Evolutionary conservation across 92 coral and sea anemone species (phyloP).

Genomic region (Epizoanthus illoricatus): DNA sequence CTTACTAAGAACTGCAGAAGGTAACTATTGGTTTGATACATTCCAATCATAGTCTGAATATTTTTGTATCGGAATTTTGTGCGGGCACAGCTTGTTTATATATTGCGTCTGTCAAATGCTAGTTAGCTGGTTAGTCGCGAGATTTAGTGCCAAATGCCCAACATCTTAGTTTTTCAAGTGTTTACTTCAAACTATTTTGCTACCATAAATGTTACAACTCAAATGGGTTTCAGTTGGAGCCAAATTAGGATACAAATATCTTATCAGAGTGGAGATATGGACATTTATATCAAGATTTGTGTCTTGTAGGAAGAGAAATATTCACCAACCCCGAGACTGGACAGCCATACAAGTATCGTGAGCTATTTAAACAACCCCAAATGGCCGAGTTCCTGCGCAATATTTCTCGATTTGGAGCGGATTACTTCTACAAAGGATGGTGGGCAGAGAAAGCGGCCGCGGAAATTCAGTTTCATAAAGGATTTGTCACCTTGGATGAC

Average conservation of each 20-base stretch:
- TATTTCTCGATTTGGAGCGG: slow-evolving; percentile 55
- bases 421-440: slow-evolving; percentile 72
- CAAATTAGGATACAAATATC: too few relatives aligned
- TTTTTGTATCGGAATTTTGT: too few relatives aligned
- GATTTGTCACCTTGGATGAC: slow-evolving; percentile 69
- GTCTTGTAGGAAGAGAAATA: slow-evolving; percentile 55
- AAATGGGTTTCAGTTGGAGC: too few relatives aligned
- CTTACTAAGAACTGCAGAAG: slow-evolving; percentile 76
- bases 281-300: background rate
- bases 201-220: too few relatives aligned
- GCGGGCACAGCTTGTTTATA: too few relatives aligned
- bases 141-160: too few relatives aligned
- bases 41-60: too few relatives aligned
- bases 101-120: too few relatives aligned
- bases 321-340: slow-evolving; percentile 88
- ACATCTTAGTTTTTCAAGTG: too few relatives aligned
- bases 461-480: slow-evolving; percentile 55
- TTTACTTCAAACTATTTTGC: too few relatives aligned
- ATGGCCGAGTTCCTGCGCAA: slow-evolving; percentile 75
- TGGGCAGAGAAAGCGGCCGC: slow-evolving; percentile 71
- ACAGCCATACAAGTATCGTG: slow-evolving; percentile 66
- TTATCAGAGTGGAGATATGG: too few relatives aligned
- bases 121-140: too few relatives aligned
- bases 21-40: slow-evolving; percentile 28
- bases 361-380: slow-evolving; percentile 79